phyloP scores from a whole-genome alignment of 1,140 invertebrate genomes.

The Brachionus calyciflorus region DNA sequence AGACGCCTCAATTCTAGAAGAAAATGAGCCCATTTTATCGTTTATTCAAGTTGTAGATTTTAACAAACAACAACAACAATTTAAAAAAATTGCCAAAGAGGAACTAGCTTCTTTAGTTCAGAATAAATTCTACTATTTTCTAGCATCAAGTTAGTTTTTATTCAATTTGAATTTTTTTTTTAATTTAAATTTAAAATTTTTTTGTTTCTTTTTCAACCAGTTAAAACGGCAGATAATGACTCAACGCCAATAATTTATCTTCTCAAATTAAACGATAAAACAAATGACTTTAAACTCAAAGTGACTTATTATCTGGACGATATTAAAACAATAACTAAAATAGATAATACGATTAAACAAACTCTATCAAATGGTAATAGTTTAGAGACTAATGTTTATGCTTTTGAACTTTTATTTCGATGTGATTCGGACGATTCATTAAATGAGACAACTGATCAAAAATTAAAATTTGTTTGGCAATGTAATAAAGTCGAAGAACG shows the following conservation, averaged over 20 bases:
- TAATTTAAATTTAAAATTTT: not conserved
- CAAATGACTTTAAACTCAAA: conserved; percentile 44
- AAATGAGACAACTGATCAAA: conserved; percentile 8
- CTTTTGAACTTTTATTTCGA: conserved; percentile 26
- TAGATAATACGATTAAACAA: conserved; percentile 37
- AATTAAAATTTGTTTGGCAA: conserved; percentile 43
- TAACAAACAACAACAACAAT: conserved; percentile 40
- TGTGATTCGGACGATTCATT: not conserved
- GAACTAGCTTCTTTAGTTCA: conserved; percentile 4
- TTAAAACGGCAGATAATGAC: conserved; percentile 43
- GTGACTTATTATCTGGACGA: conserved; percentile 20
- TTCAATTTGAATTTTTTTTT: not conserved
- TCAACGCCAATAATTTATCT: conserved; percentile 38
- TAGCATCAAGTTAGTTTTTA: conserved; percentile 29
- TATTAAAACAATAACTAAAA: conserved; percentile 41
- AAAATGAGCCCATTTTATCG: conserved; percentile 23
- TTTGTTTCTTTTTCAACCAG: not conserved
- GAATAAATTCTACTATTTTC: conserved; percentile 29
- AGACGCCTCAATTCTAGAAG: conserved; percentile 38
- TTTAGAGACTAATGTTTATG: not conserved
- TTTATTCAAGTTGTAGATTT: conserved; percentile 38
- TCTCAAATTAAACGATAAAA: conserved; percentile 37
- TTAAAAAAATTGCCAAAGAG: conserved; percentile 38
- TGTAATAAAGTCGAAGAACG: conserved; percentile 15
- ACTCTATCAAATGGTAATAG: not conserved